Conservation (phyloP, 2,888 invertebrate genomes). For the Pachydiplax longipennis region DNA sequence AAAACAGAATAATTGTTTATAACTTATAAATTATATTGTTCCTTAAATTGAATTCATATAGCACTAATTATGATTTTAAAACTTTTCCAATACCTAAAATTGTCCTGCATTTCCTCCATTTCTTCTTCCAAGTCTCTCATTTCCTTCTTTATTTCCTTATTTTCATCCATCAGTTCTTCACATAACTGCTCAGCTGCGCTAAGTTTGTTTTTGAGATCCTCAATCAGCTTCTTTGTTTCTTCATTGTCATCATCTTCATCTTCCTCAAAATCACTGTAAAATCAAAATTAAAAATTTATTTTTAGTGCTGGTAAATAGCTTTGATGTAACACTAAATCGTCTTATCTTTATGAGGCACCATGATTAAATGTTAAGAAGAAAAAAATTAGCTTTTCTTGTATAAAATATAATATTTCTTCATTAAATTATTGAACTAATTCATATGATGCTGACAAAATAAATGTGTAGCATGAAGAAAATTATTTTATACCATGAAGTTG, state of each 20-base stretch:
- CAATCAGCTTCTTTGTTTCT: conserved; percentile 67
- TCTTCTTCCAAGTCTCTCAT: conserved; percentile 93
- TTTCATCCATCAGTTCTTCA: conserved; percentile 95
- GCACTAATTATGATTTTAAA: neutral
- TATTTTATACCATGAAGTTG: too few species aligned
- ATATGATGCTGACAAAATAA: neutral
- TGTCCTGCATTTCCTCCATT: conserved; percentile 99
- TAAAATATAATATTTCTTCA: neutral
- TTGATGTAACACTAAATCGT: too few species aligned
- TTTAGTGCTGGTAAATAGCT: too few species aligned
- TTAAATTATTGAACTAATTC: neutral
- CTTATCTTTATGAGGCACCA: too few species aligned
- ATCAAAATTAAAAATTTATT: neutral
- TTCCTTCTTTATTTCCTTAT: conserved; percentile 93
- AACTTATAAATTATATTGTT: too few species aligned
- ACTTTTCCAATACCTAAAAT: conserved; percentile 70
- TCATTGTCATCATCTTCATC: conserved; percentile 56
- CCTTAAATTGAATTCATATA: neutral
- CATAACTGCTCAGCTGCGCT: conserved; percentile 90
- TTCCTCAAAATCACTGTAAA: conserved; percentile 20
- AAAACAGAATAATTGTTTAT: too few species aligned
- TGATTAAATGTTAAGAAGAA: too few species aligned
- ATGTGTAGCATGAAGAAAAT: too few species aligned
- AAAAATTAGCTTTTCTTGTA: neutral
- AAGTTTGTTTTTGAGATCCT: conserved; percentile 82